Percentiles rank a stretch among this genome's conserved stretches.
Conservation (phyloP, 2,113 vertebrate species). For the Ranitomeya variabilis region DNA sequence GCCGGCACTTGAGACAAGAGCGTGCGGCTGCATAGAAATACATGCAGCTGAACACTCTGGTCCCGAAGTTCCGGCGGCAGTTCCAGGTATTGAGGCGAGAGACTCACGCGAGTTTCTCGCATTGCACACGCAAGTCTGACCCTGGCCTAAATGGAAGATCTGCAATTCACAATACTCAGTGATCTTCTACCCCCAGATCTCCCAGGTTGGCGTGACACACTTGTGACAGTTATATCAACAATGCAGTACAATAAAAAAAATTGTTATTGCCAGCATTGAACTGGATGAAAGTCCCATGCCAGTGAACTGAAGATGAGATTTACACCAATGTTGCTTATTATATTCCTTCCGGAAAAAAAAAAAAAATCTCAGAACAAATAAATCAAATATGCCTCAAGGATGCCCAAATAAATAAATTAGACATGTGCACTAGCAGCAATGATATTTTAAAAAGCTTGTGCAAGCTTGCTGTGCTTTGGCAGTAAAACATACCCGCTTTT, state of each 20-base stretch:
- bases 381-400: slow-evolving; percentile 88
- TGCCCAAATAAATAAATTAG: slow-evolving; percentile 93
- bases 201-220: too few species aligned
- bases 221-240: neutral
- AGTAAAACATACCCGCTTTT: slow-evolving; percentile 84
- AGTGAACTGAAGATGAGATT: slow-evolving; percentile 85
- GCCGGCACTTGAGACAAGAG: too few species aligned
- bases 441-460: slow-evolving; percentile 98
- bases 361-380: slow-evolving; percentile 82
- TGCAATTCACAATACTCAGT: too few species aligned
- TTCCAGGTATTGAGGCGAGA: too few species aligned
- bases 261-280: neutral
- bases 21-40: too few species aligned
- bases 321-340: slow-evolving; percentile 95
- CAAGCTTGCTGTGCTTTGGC: slow-evolving; percentile 86
- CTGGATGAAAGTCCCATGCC: slow-evolving; percentile 67
- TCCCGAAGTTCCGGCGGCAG: too few species aligned
- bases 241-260: neutral
- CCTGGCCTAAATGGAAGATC: too few species aligned
- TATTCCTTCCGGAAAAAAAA: slow-evolving; percentile 87
- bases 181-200: too few species aligned
- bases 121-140: too few species aligned
- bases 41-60: too few species aligned
- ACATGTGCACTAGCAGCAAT: slow-evolving; percentile 90
- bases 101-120: too few species aligned